Conservation (phyloP, 2,888 invertebrate genomes). For the Adelphocoris suturalis region DNA sequence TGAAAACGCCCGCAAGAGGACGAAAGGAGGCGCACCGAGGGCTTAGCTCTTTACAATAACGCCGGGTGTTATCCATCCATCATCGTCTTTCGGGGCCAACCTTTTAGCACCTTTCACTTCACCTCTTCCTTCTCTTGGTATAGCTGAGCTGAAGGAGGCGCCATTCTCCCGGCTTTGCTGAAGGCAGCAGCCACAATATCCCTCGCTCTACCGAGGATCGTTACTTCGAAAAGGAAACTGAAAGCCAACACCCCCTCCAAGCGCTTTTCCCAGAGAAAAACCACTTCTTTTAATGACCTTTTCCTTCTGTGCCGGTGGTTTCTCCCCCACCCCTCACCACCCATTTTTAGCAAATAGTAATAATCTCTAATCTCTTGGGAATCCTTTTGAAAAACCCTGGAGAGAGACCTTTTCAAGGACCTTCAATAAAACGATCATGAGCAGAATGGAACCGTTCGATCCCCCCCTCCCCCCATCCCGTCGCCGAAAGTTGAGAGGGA, state of each 20-base stretch:
- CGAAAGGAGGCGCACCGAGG: neutral
- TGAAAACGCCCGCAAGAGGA: neutral
- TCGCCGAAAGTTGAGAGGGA: neutral
- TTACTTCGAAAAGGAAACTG: slow-evolving; percentile 38
- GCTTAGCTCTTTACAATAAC: slow-evolving; percentile 47
- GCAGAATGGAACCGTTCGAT: slow-evolving; percentile 15
- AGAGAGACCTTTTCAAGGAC: neutral
- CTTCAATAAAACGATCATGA: slow-evolving; percentile 15
- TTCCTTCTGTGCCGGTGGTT: neutral
- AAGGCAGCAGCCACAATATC: slow-evolving; percentile 2
- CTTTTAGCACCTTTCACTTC: slow-evolving; percentile 62
- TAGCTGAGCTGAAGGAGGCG: slow-evolving; percentile 24
- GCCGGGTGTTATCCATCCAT: slow-evolving; percentile 56
- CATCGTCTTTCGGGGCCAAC: slow-evolving; percentile 61
- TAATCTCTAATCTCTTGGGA: slow-evolving; percentile 20
- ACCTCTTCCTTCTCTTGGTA: neutral
- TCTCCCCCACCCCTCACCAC: neutral
- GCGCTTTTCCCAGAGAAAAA: neutral
- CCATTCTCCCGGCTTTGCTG: neutral
- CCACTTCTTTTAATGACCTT: slow-evolving; percentile 39
- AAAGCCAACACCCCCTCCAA: slow-evolving; percentile 24
- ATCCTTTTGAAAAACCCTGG: neutral
- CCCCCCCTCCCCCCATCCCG: no score
- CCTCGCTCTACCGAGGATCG: neutral
- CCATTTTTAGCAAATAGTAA: slow-evolving; percentile 23